These are phyloP conservation scores for Acanthurus leucopareius DNA, from an alignment of 2,797 vertebrate species.

Conservation along the genomic window DNA sequence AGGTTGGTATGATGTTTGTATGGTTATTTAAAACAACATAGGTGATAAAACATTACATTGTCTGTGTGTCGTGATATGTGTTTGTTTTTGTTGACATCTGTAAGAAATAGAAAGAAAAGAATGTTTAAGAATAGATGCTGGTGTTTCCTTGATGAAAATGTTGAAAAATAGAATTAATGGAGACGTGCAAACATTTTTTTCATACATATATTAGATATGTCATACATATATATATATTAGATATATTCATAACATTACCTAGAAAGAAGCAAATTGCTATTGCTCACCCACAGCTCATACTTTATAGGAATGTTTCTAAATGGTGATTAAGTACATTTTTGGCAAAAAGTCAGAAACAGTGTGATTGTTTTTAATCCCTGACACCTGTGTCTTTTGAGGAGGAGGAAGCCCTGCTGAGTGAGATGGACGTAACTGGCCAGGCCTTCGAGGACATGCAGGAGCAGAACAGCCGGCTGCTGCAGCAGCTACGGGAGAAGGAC, in stretches of 20 bases:
- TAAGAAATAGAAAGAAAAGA: not conserved
- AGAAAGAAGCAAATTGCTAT: not conserved
- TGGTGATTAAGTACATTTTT: constrained; percentile 12
- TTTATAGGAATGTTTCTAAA: not conserved
- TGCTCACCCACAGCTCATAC: not conserved
- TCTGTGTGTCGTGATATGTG: not conserved
- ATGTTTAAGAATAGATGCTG: not conserved
- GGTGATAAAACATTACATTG: not conserved
- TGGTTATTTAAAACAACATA: not conserved
- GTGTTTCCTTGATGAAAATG: not conserved
- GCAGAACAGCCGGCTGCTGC: constrained; percentile 93
- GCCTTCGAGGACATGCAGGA: constrained; percentile 98
- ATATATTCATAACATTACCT: not conserved
- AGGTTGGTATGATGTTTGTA: not conserved
- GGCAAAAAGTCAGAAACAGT: not conserved
- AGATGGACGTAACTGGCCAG: constrained; percentile 95
- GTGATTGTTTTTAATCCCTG: constrained; percentile 41
- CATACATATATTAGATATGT: not conserved
- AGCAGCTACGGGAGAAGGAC: constrained; percentile 94
- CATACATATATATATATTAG: too few species aligned
- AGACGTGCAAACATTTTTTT: constrained; percentile 1
- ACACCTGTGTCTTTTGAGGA: constrained; percentile 81
- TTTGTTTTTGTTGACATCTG: not conserved
- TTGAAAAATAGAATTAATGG: not conserved
- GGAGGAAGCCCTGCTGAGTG: constrained; percentile 92